These are phyloP conservation scores for Drosophila siamana DNA, from an alignment of 2,888 invertebrate species.

Conservation along the genomic window DNA sequence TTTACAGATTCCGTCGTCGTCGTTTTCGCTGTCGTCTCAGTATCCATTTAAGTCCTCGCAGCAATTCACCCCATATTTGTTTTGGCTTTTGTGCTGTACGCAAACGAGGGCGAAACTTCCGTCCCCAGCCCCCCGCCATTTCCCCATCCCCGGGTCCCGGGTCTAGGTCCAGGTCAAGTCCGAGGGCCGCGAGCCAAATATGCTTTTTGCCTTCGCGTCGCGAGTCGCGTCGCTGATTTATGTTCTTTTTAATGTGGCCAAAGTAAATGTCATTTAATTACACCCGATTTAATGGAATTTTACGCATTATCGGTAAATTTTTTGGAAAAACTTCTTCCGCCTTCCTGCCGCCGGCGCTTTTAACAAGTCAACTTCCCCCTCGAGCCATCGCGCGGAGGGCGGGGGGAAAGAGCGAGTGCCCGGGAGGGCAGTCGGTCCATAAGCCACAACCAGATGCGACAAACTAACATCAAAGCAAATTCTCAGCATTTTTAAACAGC, in stretches of 20 bases:
- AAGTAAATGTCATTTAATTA: slow-evolving; percentile 85
- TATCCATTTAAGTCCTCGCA: slow-evolving; percentile 54
- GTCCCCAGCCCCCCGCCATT: neutral
- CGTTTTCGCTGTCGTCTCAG: slow-evolving; percentile 18
- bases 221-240: slow-evolving; percentile 82
- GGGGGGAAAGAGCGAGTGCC: neutral
- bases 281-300: slow-evolving; percentile 85
- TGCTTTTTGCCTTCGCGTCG: slow-evolving; percentile 45
- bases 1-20: slow-evolving; percentile 73
- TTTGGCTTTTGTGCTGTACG: slow-evolving; percentile 62
- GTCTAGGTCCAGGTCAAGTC: slow-evolving; percentile 33
- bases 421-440: slow-evolving; percentile 3
- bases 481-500: slow-evolving; percentile 43
- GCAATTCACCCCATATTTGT: slow-evolving; percentile 77
- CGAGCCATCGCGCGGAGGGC: neutral
- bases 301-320: slow-evolving; percentile 82
- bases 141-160: neutral
- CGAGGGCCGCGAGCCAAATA: slow-evolving; percentile 54
- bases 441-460: slow-evolving; percentile 49
- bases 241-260: slow-evolving; percentile 84
- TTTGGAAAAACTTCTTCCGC: slow-evolving; percentile 34
- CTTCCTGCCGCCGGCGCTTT: slow-evolving; percentile 52
- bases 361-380: slow-evolving; percentile 44
- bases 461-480: slow-evolving; percentile 68
- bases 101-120: slow-evolving; percentile 66